phyloP scores from a whole-genome alignment of 1,140 invertebrate species.

The Aphidius ervi region DNA sequence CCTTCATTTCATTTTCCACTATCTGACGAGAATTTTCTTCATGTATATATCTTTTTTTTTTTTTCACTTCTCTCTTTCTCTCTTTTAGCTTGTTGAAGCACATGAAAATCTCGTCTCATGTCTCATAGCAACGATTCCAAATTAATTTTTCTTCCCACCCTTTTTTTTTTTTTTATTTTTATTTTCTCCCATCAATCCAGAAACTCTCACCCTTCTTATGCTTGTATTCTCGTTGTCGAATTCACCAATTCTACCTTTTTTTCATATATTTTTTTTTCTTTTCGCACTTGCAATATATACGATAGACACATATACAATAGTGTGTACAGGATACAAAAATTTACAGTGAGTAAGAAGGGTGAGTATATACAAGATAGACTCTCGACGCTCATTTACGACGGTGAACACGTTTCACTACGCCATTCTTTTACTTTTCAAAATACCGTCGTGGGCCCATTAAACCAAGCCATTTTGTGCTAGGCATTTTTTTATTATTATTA shows the following conservation, averaged over 20 bases:
- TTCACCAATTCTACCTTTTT: background rate
- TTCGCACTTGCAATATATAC: background rate
- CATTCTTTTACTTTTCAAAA: background rate
- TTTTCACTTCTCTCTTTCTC: background rate
- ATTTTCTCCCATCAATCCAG: background rate
- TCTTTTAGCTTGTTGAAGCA: background rate
- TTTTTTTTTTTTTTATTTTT: constrained; percentile 4
- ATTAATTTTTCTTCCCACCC: constrained; percentile 26
- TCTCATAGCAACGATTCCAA: constrained; percentile 21
- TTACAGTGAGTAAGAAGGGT: too few relatives aligned
- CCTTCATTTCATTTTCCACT: constrained; percentile 20
- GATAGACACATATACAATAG: too few relatives aligned
- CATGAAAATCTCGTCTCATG: constrained; percentile 24
- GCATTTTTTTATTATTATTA: too few relatives aligned
- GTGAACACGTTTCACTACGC: constrained; percentile 1
- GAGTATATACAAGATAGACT: too few relatives aligned
- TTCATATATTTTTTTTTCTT: background rate
- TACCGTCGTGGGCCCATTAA: too few relatives aligned
- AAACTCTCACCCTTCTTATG: constrained; percentile 3
- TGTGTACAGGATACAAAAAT: too few relatives aligned
- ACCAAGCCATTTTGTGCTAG: too few relatives aligned
- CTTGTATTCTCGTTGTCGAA: constrained; percentile 5
- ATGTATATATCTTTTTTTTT: constrained; percentile 13
- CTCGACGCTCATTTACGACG: constrained; percentile 7
- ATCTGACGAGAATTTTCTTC: constrained; percentile 22